phyloP scores from a whole-genome alignment of 1,140 invertebrate species.

The Drosophila baimaii region DNA sequence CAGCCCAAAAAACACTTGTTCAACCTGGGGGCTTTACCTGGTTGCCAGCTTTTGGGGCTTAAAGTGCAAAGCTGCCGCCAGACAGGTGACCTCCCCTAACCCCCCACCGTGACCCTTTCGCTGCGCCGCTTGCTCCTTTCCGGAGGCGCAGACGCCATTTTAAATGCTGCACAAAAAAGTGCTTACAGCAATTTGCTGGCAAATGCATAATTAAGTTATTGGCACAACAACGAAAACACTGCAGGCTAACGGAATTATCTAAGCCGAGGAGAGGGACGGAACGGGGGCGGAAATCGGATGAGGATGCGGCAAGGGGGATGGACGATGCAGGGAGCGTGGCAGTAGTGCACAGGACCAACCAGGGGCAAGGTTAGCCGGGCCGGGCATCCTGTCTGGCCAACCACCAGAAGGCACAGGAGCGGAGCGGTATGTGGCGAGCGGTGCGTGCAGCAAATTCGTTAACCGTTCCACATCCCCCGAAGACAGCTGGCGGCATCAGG shows the following conservation, averaged over 20 bases:
- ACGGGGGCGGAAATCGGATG: no score
- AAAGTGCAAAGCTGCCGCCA: conserved; percentile 30
- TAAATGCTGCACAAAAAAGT: conserved; percentile 51
- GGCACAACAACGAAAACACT: conserved; percentile 53
- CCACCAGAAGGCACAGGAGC: conserved; percentile 57
- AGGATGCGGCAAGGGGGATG: conserved; percentile 29
- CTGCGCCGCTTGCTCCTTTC: neutral
- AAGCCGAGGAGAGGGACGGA: conserved; percentile 40
- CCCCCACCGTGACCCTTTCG: neutral
- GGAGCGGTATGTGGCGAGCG: conserved; percentile 18
- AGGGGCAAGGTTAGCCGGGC: conserved; percentile 47
- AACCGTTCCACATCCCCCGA: conserved; percentile 23
- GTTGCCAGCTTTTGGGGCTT: conserved; percentile 52
- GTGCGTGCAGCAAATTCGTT: conserved; percentile 68
- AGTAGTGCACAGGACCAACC: conserved; percentile 58
- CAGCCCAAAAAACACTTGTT: conserved; percentile 20
- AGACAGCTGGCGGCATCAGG: conserved; percentile 6
- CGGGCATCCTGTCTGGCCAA: conserved; percentile 64
- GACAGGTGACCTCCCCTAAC: conserved; percentile 16
- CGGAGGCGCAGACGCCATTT: conserved; percentile 63
- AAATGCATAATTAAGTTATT: conserved; percentile 81
- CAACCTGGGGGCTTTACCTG: conserved; percentile 20
- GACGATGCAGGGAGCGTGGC: conserved; percentile 3
- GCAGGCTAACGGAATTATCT: conserved; percentile 75
- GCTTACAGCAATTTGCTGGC: conserved; percentile 67